These are phyloP conservation scores for Porites australiensis DNA, from an alignment of 64 coral and sea anemone genomes.

Conservation along the genomic window DNA sequence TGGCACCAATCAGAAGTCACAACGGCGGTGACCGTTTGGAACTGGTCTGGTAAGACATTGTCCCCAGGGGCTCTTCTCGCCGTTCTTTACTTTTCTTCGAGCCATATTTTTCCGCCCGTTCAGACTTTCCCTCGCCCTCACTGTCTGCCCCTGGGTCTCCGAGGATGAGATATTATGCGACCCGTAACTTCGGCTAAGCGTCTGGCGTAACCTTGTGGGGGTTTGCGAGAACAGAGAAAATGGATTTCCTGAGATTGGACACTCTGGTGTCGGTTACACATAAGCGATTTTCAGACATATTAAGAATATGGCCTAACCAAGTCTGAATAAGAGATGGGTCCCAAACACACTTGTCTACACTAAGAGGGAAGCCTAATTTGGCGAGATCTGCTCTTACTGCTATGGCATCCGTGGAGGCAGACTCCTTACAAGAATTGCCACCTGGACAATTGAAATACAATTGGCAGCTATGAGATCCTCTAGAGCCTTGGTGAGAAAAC, in stretches of 20 bases:
- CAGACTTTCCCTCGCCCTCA: too few species aligned
- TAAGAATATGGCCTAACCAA: background rate
- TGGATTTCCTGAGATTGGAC: constrained; percentile 29
- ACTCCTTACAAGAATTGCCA: background rate
- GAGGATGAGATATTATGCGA: constrained; percentile 24
- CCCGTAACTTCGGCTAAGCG: constrained; percentile 43
- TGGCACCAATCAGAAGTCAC: too few species aligned
- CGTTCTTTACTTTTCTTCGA: too few species aligned
- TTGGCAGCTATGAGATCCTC: too few species aligned
- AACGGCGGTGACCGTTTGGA: too few species aligned
- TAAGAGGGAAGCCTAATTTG: background rate
- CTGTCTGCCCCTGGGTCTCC: too few species aligned
- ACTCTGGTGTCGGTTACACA: constrained; percentile 10
- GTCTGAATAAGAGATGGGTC: background rate
- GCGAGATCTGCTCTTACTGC: background rate
- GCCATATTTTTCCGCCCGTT: too few species aligned
- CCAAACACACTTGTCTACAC: background rate
- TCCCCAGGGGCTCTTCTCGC: too few species aligned
- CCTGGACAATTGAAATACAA: constrained; percentile 12
- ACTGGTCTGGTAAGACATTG: too few species aligned
- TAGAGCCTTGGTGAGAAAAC: too few species aligned
- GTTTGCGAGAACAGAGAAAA: constrained; percentile 11
- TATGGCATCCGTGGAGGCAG: background rate
- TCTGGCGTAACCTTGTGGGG: constrained; percentile 21
- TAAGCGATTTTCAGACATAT: constrained; percentile 16